Base-by-base conservation (phyloP, 2,797 vertebrate genomes). In the Triplophysa yarkandensis region DNA sequence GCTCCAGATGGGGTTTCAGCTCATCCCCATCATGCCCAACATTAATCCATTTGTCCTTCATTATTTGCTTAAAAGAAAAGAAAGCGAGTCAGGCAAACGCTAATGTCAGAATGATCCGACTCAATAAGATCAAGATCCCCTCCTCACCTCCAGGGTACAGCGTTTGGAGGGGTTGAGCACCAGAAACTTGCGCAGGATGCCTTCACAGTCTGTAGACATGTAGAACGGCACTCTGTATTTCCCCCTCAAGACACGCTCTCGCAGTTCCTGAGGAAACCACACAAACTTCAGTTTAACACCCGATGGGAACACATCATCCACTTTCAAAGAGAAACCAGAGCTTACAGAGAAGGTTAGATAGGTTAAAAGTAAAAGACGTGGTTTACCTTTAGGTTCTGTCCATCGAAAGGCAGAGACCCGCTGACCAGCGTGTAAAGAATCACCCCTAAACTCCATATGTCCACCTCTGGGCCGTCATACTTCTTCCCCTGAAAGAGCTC, bases 1-100 rank as follows among this genome's bases (percentile, higher is more conserved):
- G 96, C 79, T 98, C 95, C 39, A 92, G 86, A 73, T 96, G 95
- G 28, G 96, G 96, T 82, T 95, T 95, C 79, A 97, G 82, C 10
- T 96, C 95, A 0, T 97, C 95, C 0, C 90, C 93, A 5, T 97
- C 95, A 1, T 93, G 95, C 62, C 96, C 95, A 8, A 95, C 84
- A 83, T 97, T 98, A 83, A 97, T 94, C 96, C 96, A 98, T 41
- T 96, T 97, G 88, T 98, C 96, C 86, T 96, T 96, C 96, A 98
- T 98, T 86, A 98, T 96, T 98, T 97, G 95, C 95, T 97, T 52
- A 54, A 50, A 50, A 4, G 34, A 30, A 73, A 27, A 27, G 14
- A 44, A 17, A 78, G 14, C 43, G 27, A 69, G 27, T 58, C 34
- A 55, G 52, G 34, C 9, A 50, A 71, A 70, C 14, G 6, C 21